Conservation (phyloP, 2,888 invertebrate species). For the Melanostoma mellinum region DNA sequence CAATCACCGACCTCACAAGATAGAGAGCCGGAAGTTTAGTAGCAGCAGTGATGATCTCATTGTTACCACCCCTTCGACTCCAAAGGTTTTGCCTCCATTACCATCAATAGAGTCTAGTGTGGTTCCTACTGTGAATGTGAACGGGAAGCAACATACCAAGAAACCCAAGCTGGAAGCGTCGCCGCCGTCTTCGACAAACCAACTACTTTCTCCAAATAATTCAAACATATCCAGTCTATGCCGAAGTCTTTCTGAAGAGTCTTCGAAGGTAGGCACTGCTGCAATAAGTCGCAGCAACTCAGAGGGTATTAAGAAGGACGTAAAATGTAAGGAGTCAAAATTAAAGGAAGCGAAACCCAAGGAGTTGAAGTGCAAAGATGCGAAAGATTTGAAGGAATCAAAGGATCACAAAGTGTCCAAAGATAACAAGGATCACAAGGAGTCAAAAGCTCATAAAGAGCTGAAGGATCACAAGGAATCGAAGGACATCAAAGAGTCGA, state of each 20-base stretch:
- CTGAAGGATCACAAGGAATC: background rate
- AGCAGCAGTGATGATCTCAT: slow-evolving; percentile 74
- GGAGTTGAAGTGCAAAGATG: slow-evolving; percentile 4
- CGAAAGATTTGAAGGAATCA: slow-evolving; percentile 13
- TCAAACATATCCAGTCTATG: slow-evolving; percentile 75
- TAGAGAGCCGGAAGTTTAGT: slow-evolving; percentile 70
- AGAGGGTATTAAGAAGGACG: slow-evolving; percentile 36
- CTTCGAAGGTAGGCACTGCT: slow-evolving; percentile 76
- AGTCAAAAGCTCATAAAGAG: too few relatives aligned
- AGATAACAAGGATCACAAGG: slow-evolving; percentile 13
- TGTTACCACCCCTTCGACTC: slow-evolving; percentile 75
- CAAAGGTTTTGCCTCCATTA: slow-evolving; percentile 35
- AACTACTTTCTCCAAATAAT: background rate
- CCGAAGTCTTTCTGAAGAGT: slow-evolving; percentile 76
- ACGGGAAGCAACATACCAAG: slow-evolving; percentile 55
- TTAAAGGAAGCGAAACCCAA: slow-evolving; percentile 6
- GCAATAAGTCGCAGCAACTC: slow-evolving; percentile 66
- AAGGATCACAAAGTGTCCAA: background rate
- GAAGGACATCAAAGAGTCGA: background rate
- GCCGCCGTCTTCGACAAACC: slow-evolving; percentile 12
- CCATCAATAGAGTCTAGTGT: slow-evolving; percentile 33
- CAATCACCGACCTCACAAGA: slow-evolving; percentile 77
- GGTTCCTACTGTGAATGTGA: slow-evolving; percentile 50
- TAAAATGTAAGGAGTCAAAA: slow-evolving; percentile 16
- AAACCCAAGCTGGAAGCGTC: slow-evolving; percentile 38